Conservation (phyloP, 2,888 invertebrate genomes). For the Agrochola circellaris region DNA sequence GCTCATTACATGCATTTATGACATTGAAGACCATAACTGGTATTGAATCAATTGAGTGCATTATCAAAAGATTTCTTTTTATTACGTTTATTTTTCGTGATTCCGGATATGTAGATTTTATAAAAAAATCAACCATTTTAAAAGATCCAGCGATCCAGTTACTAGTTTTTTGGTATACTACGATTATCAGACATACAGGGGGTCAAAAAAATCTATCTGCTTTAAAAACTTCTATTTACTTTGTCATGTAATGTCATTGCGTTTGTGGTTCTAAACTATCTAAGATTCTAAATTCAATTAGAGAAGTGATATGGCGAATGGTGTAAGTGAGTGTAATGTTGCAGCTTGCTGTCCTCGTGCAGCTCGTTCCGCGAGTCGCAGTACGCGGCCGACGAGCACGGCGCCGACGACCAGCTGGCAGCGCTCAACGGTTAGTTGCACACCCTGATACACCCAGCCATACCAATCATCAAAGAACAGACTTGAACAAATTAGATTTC, state of each 20-base stretch:
- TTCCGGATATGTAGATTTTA: too few relatives aligned
- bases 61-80: too few relatives aligned
- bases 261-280: not conserved
- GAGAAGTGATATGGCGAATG: not conserved
- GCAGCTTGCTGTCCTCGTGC: slow-evolving; percentile 94
- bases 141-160: too few relatives aligned
- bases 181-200: too few relatives aligned
- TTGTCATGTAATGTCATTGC: not conserved
- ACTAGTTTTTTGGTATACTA: too few relatives aligned
- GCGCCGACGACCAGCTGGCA: slow-evolving; percentile 89
- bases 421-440: slow-evolving; percentile 87
- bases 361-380: slow-evolving; percentile 96
- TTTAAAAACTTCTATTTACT: too few relatives aligned
- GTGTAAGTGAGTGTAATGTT: slow-evolving; percentile 39
- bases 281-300: not conserved
- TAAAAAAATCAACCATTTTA: too few relatives aligned
- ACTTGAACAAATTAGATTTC: not conserved
- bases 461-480: not conserved
- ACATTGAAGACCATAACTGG: too few relatives aligned
- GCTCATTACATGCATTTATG: too few relatives aligned
- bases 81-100: too few relatives aligned
- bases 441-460: not conserved
- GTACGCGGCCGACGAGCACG: slow-evolving; percentile 92
- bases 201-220: too few relatives aligned
- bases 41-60: too few relatives aligned